Evolutionary conservation across 2,797 vertebrate species (phyloP), one percentile per base, ranked within the genome.

Genomic region (Phaenicophaeus curvirostris): DNA sequence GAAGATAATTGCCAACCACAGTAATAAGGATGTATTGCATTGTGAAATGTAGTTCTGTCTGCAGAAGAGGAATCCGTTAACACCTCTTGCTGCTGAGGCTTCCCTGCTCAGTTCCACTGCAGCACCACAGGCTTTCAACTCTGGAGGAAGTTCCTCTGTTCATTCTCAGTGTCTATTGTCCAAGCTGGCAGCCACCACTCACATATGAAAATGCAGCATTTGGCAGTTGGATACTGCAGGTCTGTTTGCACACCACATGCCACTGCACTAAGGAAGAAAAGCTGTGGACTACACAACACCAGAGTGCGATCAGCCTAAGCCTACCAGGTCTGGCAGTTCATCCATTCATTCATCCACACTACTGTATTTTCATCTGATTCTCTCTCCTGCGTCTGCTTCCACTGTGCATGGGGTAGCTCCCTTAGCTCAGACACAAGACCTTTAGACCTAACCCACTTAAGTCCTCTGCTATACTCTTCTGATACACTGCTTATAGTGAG

Each of bases 291-390:
- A 24, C 50, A 48, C 31, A 59, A 6, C 9, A 17, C 25, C 33
- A 25, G 28, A 68, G 21, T 0, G 0, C 2, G 5, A 59, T 5
- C 30, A 71, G 3, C 16, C 31, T 54, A 61, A 55, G 9, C 13
- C 67, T 24, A 39, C 27, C 37, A 50, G 5, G 2, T 28, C 25
- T 1, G 12, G 31, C 21, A 59, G 46, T 55, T 58, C 16, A 33
- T 46, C 27, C 35, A 31, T 23, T 85, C 7, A 9, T 42, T 75
- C 50, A 62, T 15, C 27, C 50, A 42, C 12, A 16, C 37, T 51
- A 14, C 31, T 18, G 2, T 41, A 31, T 41, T 66, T 57, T 35
- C 33, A 61, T 7, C 31, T 53, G 28, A 39, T 39, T 27, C 57
- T 89, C 15, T 65, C 28, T 63, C 33, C 37, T 39, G 24, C 51